Base-by-base conservation (phyloP, 1,140 invertebrate genomes). In the Schmidtea mediterranea region DNA sequence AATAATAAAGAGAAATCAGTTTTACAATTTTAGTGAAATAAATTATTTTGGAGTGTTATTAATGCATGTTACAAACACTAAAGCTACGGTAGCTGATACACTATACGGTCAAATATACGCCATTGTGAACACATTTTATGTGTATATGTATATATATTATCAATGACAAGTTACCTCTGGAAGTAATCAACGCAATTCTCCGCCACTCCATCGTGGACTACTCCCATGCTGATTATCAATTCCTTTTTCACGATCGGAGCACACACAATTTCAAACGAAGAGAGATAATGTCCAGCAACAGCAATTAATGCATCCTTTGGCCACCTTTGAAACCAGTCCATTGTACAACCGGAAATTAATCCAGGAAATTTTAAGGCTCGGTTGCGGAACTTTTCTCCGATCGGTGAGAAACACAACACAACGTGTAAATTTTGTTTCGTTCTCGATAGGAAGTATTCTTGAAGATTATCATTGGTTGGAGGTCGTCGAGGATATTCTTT, bases 321-420 rank as follows among this genome's bases (percentile, higher is more conserved):
- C 86, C 86, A 92, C 19, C 83, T 79, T 62, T 87, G 82, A 59
- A 90, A 89, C 87, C 86, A 95, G 62, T 92, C 82, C 54, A 94
- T 84, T 0, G 84, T 94, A 60, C 86, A 92, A 26, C 86, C 84
- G 43, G 83, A 87, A 55, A 92, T 84, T 13, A 94, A 67, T 26
- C 83, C 84, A 19, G 87, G 87, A 63, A 94, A 94, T 58, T 83
- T 76, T 56, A 89, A 72, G 1, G 84, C 82, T 50, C 84, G 56
- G 76, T 76, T 81, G 6, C 63, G 52, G 55, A 68, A 68, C 52
- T 67, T 66, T 52, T 66, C 64, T 39, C 64, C 63, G 45, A 65
- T 86, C 0, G 87, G 87, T 13, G 86, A 92, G 68, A 94, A 94
- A 61, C 87, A 94, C 55, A 94, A 77, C 2, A 80, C 80, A 3